Percentiles rank a stretch among this genome's conserved stretches.
Conservation (phyloP, 2,797 vertebrate genomes). For the Orestias chungarensis region DNA sequence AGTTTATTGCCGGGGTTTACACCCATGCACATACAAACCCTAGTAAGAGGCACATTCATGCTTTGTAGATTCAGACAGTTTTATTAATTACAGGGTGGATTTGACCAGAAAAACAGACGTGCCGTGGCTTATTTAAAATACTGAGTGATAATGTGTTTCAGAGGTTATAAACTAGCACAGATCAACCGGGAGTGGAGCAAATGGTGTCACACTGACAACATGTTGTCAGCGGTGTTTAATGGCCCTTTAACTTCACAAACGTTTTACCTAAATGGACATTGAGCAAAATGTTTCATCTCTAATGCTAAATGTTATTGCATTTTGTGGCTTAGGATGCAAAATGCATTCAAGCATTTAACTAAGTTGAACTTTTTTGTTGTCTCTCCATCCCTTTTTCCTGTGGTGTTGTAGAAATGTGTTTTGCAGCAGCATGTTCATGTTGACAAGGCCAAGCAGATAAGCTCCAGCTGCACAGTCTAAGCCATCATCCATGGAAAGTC, state of each 20-base stretch:
- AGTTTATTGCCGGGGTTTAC: constrained; percentile 30
- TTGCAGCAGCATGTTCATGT: constrained; percentile 45
- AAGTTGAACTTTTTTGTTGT: constrained; percentile 22
- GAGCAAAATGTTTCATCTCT: not conserved
- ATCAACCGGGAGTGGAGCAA: not conserved
- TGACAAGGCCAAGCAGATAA: constrained; percentile 49
- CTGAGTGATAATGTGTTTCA: constrained; percentile 17
- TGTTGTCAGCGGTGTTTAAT: not conserved
- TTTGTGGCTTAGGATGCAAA: constrained; percentile 33
- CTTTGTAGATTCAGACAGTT: constrained; percentile 24
- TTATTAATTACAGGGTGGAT: constrained; percentile 24
- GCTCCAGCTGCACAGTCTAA: constrained; percentile 48
- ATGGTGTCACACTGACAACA: not conserved
- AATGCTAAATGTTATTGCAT: constrained; percentile 59
- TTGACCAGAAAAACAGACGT: constrained; percentile 18
- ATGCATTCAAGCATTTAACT: constrained; percentile 7
- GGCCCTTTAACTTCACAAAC: too few species aligned
- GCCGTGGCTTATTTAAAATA: constrained; percentile 4
- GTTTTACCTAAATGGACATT: not conserved
- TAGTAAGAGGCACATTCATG: constrained; percentile 23
- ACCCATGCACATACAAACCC: constrained; percentile 11
- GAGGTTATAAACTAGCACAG: constrained; percentile 11
- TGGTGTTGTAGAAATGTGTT: constrained; percentile 33
- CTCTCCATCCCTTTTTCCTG: constrained; percentile 23
- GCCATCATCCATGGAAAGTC: constrained; percentile 25